These are phyloP conservation scores for Pygoscelis adeliae DNA, from an alignment of 2,113 vertebrate genomes.

Conservation along the genomic window DNA sequence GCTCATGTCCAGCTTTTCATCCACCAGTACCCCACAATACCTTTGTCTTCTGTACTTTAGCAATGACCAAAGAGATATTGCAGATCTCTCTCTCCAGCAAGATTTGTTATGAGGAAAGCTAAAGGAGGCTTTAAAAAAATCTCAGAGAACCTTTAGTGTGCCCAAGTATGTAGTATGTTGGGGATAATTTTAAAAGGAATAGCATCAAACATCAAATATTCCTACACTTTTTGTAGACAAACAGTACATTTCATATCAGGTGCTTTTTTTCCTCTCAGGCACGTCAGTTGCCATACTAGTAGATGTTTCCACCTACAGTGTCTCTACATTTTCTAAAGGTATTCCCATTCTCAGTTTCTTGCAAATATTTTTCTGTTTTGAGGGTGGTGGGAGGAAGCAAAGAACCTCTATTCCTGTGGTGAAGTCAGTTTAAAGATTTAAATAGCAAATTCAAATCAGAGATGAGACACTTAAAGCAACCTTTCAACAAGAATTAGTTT, in stretches of 20 bases:
- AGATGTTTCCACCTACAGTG: background rate
- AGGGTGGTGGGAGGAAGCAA: background rate
- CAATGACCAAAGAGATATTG: background rate
- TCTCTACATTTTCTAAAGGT: constrained; percentile 27
- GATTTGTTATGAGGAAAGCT: background rate
- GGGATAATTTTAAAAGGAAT: background rate
- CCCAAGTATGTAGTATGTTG: background rate
- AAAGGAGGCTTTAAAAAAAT: background rate
- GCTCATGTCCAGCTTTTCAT: background rate
- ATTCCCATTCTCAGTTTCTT: background rate
- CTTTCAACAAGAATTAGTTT: background rate
- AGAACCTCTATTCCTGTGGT: background rate
- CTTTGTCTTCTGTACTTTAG: background rate
- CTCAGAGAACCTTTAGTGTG: background rate
- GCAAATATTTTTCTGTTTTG: background rate
- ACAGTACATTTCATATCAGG: background rate
- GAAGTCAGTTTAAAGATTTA: background rate
- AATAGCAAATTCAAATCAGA: background rate
- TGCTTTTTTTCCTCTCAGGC: background rate
- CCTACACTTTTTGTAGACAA: background rate
- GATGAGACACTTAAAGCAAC: background rate
- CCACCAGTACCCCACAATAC: background rate
- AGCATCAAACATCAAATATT: background rate
- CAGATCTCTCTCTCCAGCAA: background rate
- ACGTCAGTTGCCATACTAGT: background rate